These are phyloP conservation scores for Hedya salicella DNA, from an alignment of 2,888 invertebrate genomes.

Conservation along the genomic window DNA sequence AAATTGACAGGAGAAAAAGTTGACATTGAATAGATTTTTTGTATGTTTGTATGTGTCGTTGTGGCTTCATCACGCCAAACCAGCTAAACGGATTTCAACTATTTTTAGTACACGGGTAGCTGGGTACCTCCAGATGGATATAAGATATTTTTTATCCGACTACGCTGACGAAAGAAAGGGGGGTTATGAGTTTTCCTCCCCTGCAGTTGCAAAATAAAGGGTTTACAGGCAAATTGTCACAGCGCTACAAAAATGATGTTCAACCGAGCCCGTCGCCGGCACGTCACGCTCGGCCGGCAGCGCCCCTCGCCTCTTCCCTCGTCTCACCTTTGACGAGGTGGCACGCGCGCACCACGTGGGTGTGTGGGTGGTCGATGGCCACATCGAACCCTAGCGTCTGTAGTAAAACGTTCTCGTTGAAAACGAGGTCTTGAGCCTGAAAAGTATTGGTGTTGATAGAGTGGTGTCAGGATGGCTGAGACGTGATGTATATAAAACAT, in stretches of 20 bases:
- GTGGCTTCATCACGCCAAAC: no score
- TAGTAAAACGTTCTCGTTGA: slow-evolving; percentile 98
- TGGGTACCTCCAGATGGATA: no score
- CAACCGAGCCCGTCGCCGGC: background rate
- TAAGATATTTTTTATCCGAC: no score
- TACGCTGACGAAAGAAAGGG: no score
- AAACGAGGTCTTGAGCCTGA: slow-evolving; percentile 96
- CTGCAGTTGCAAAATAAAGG: no score
- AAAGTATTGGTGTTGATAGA: slow-evolving; percentile 45
- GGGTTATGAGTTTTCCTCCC: no score
- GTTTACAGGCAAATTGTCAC: no score
- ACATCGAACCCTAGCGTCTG: slow-evolving; percentile 99
- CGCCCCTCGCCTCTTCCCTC: slow-evolving; percentile 54
- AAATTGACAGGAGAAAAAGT: no score
- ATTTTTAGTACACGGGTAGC: no score
- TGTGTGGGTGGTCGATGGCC: slow-evolving; percentile 99
- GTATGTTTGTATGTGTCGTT: no score
- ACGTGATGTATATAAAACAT: background rate
- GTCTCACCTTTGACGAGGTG: slow-evolving; percentile 96
- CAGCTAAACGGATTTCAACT: no score
- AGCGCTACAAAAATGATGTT: background rate
- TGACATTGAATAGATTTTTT: no score
- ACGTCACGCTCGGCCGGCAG: slow-evolving; percentile 40
- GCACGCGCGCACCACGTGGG: slow-evolving; percentile 98
- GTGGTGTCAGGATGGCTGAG: background rate